Percentiles rank a stretch among this genome's conserved stretches.
These are phyloP conservation scores for Palythoa grandiflora DNA, from an alignment of 92 coral and sea anemone genomes.

Conservation along the genomic window DNA sequence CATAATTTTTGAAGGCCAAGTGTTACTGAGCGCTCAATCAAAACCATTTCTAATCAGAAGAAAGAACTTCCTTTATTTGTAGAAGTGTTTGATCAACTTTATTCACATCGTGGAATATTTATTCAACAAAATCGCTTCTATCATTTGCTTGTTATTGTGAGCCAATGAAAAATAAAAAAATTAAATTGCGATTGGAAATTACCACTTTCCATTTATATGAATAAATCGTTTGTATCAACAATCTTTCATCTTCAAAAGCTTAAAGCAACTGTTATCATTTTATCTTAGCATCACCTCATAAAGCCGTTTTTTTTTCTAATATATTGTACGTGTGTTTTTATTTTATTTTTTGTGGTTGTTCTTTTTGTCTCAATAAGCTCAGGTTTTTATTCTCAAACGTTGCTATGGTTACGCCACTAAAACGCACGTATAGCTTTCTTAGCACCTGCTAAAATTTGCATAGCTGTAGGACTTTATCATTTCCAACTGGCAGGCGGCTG, in stretches of 20 bases:
- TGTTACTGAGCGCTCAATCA: constrained; percentile 28
- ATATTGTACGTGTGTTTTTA: neutral
- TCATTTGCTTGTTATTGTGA: constrained; percentile 17
- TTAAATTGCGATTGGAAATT: constrained; percentile 11
- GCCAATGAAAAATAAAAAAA: constrained; percentile 20
- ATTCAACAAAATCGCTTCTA: constrained; percentile 30
- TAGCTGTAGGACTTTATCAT: constrained; percentile 12
- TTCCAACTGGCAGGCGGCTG: neutral
- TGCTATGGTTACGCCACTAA: constrained; percentile 34
- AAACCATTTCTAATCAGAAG: neutral
- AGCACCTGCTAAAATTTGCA: constrained; percentile 50
- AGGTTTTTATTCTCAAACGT: constrained; percentile 4
- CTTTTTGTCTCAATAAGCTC: neutral
- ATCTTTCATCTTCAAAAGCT: neutral
- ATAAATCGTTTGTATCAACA: constrained; percentile 17
- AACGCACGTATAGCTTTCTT: neutral
- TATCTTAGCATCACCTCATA: neutral
- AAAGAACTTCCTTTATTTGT: neutral
- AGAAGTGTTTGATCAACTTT: constrained; percentile 26
- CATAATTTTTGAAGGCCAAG: neutral
- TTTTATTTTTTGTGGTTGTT: constrained; percentile 3
- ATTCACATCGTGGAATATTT: constrained; percentile 35
- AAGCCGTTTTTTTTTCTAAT: neutral
- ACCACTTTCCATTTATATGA: constrained; percentile 6
- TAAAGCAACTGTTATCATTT: constrained; percentile 5